Evolutionary conservation across 2,113 vertebrate genomes (phyloP), one percentile per base, ranked within the genome.

Genomic region (Vidua chalybeata): DNA sequence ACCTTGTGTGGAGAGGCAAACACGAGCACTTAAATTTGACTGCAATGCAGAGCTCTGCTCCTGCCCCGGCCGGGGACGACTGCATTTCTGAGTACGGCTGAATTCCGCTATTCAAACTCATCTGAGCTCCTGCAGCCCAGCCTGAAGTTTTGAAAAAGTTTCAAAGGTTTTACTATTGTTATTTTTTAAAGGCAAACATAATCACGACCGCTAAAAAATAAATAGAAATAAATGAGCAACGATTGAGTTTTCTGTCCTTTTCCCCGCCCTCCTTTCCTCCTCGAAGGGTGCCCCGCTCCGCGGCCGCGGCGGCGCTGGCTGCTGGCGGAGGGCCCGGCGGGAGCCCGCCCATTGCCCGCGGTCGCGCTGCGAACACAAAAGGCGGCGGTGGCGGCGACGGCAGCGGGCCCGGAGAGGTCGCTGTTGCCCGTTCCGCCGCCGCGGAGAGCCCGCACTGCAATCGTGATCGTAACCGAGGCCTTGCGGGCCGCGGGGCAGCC

Each of bases 401-500:
- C 79, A 18, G 95, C 85, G 97, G 91, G 95, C 96, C 98, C 90
- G 96, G 90, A 93, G 95, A 95, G 95, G 97, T 98, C 98, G 98
- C 98, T 97, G 98, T 98, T 98, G 98, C 97, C 79, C 94, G 97
- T 97, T 59, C 52, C 92, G 90, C 92, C 52, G 82, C 84, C 55
- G 24, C 87, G 96, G 97, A 98, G 98, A 95, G 98, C 96, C 97
- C 98, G 98, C 98, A 96, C 97, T 97, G 97, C 98, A 99, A 98
- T 99, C 98, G 98, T 99, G 99, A 98, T 99, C 99, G 92, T 99
- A 99, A 99, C 99, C 99, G 98, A 99, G 99, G 99, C 98, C 99
- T 99, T 99, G 99, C 98, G 98, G 97, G 96, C 94, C 94, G 24
- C 59, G 61, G 67, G 63, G 90, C 75, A 67, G 77, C 20, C 54